Evolutionary conservation across 2,888 invertebrate species (phyloP).

Genomic region (Cantharis nigra): DNA sequence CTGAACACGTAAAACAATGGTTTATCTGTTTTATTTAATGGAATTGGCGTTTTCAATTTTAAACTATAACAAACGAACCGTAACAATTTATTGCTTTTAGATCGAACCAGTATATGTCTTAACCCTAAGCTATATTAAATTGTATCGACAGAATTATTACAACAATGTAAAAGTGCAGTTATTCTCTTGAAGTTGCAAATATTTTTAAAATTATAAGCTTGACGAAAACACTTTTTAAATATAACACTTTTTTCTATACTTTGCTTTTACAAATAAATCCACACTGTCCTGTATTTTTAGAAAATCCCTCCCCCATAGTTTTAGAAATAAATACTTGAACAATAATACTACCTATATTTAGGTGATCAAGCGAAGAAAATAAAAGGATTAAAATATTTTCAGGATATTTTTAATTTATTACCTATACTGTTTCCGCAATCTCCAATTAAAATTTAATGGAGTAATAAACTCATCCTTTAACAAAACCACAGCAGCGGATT

Average conservation of each 20-base stretch:
- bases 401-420: no score
- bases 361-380: no score
- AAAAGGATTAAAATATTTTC: no score
- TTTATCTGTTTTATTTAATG: slow-evolving; percentile 25
- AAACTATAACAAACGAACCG: slow-evolving; percentile 27
- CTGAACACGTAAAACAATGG: slow-evolving; percentile 20
- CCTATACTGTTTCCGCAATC: no score
- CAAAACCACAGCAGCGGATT: no score
- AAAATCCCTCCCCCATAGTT: no score
- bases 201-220: neutral
- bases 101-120: slow-evolving; percentile 22
- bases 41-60: slow-evolving; percentile 28
- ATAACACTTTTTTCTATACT: neutral
- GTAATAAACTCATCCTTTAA: no score
- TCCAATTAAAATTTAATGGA: no score
- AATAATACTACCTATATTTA: no score
- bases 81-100: slow-evolving; percentile 27
- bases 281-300: no score
- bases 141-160: slow-evolving; percentile 21
- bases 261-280: neutral
- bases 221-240: neutral
- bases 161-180: slow-evolving; percentile 7
- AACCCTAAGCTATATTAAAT: slow-evolving; percentile 27
- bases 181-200: neutral
- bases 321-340: no score